Evolutionary conservation across 2,113 vertebrate species (phyloP).

Genomic region (Sylvilagus bachmani): DNA sequence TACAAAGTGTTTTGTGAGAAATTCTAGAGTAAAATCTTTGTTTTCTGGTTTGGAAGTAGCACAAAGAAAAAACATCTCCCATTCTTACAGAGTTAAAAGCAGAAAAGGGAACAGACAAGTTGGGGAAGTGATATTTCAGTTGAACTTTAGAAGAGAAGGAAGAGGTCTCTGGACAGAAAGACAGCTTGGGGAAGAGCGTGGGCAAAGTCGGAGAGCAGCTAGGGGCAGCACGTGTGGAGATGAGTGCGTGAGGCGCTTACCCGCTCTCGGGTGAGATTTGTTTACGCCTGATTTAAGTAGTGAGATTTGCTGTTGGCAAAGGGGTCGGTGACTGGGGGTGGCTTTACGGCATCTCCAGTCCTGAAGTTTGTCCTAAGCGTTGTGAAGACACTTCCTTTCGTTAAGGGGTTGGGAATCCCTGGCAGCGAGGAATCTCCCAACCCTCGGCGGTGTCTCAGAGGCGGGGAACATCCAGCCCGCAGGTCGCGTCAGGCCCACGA

Average conservation of each 20-base stretch:
- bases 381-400: neutral
- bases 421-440: constrained; percentile 2
- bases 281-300: neutral
- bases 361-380: neutral
- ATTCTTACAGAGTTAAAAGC: neutral
- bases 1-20: neutral
- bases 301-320: neutral
- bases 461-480: too few relatives aligned
- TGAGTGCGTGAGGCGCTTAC: neutral
- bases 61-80: constrained; percentile 1
- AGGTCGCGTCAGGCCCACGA: neutral
- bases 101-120: neutral
- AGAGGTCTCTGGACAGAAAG: neutral
- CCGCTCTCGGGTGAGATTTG: neutral
- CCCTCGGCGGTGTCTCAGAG: too few relatives aligned
- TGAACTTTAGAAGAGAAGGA: neutral
- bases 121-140: constrained; percentile 4
- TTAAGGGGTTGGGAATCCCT: neutral
- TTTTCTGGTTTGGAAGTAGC: neutral
- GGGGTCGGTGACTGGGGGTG: neutral
- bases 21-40: neutral
- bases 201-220: too few relatives aligned
- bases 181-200: neutral
- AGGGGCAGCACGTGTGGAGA: neutral
- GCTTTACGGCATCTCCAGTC: neutral